Conservation (phyloP, 2,113 vertebrate species). For the Menura novaehollandiae region DNA sequence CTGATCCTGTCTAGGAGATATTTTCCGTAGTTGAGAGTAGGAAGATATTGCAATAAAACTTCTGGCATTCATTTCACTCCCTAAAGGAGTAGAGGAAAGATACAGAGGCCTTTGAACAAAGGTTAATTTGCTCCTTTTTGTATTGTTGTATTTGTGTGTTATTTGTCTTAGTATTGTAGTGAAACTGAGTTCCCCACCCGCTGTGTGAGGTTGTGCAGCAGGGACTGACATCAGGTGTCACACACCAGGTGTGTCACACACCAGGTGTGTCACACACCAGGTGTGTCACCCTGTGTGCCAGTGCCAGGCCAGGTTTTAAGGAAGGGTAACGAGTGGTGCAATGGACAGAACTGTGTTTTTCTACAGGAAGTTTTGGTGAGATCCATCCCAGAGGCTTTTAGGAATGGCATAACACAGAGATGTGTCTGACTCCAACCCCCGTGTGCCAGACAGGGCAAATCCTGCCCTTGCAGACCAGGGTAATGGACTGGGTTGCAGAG, state of each 20-base stretch:
- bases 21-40: constrained; percentile 12
- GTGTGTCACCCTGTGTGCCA: accelerated
- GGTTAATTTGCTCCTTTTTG: constrained; percentile 70
- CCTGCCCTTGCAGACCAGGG: neutral
- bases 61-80: constrained; percentile 72
- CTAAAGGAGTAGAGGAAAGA: constrained; percentile 33
- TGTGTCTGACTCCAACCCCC: neutral
- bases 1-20: neutral
- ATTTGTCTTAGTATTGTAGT: neutral
- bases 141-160: neutral
- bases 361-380: neutral
- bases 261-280: neutral
- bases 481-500: neutral
- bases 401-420: neutral
- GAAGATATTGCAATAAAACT: constrained; percentile 68
- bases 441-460: neutral
- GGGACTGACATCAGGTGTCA: neutral
- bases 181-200: neutral
- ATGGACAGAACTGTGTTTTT: neutral
- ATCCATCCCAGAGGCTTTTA: neutral
- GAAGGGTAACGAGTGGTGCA: neutral
- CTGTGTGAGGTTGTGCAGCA: accelerated
- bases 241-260: neutral
- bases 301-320: neutral
- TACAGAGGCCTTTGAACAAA: constrained; percentile 58